phyloP scores from a whole-genome alignment of 2,113 vertebrate genomes.

The Hypomesus transpacificus region DNA sequence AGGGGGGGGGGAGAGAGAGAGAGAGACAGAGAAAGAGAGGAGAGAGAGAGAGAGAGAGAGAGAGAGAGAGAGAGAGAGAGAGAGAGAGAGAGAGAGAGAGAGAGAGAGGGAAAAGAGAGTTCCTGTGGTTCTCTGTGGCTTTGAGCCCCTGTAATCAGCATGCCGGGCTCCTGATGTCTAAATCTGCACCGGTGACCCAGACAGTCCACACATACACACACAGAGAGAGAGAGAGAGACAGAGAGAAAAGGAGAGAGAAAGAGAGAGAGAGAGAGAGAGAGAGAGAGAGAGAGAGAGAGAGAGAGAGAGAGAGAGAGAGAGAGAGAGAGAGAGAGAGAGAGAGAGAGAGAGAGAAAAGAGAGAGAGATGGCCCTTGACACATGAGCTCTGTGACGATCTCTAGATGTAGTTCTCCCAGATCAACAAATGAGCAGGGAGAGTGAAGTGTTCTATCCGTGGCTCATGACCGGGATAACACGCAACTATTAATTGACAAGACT shows the following conservation, averaged over 20 bases:
- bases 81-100: constrained; percentile 1
- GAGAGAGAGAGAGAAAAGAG: too few relatives aligned
- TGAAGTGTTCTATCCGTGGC: too few relatives aligned
- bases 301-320: not conserved
- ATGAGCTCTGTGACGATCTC: not conserved
- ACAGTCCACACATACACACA: constrained; percentile 36
- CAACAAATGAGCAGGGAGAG: too few relatives aligned
- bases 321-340: constrained; percentile 7
- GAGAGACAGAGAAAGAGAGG: constrained; percentile 32
- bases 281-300: too few relatives aligned
- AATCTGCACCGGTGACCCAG: constrained; percentile 57
- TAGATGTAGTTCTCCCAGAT: too few relatives aligned
- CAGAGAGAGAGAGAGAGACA: not conserved
- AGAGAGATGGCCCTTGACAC: too few relatives aligned
- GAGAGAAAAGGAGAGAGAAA: too few relatives aligned
- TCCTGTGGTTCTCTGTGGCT: constrained; percentile 63
- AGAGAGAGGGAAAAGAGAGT: constrained; percentile 32
- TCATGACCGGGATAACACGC: too few relatives aligned
- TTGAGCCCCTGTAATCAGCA: constrained; percentile 64
- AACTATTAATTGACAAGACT: too few relatives aligned
- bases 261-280: too few relatives aligned
- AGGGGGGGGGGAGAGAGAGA: constrained; percentile 7
- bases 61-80: not conserved
- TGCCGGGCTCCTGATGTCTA: constrained; percentile 68
- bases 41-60: constrained; percentile 38